Evolutionary conservation across 2,888 invertebrate species (phyloP), one percentile per base, ranked within the genome.

Genomic region (Dasysyrphus albostriatus): DNA sequence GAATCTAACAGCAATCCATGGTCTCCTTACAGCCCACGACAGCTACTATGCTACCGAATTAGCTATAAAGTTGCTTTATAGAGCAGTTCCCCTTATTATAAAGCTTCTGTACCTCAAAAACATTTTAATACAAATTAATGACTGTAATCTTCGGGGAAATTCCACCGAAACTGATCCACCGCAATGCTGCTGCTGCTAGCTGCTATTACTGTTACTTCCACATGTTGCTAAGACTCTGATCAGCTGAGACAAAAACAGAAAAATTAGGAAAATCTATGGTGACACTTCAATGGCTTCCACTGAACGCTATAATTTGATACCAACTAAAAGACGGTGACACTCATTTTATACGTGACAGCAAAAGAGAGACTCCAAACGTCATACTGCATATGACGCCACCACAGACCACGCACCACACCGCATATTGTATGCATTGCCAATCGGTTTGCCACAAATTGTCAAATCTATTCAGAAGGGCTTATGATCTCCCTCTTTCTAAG

Each of bases 231-330:
- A 67, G 37, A 67, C 44, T 32, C 8, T 8, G 47, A 44, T 65
- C n/a, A 16, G 32, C 19, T 32, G 34, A 44, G 34, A 51, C 63
- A 73, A 24, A 61, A 42, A 32, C 24, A 59, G 42, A 67, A 82
- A 81, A 87, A 83, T 83, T 87, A 78, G 83, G 87, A 87, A 87
- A 87, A 87, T 78, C 83, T 32, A 58, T 79, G 87, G 85, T 82
- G 77, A 83, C 87, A 87, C 65, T 87, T 87, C 44, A 54, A 78
- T 65, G 87, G 87, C 83, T 87, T 87, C 87, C 70, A 70, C 19
- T 54, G 78, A 54, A 54, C 81, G 58, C 69, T 74, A 83, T 65
- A 70, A 78, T 58, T 37, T 51, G 82, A 85, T 74, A 85, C 80
- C 56, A 73, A 73, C 80, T 61, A 73, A 73, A 54, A 54, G 39